Base-by-base conservation (phyloP, 2,888 invertebrate genomes). In the Apotomis turbidana region DNA sequence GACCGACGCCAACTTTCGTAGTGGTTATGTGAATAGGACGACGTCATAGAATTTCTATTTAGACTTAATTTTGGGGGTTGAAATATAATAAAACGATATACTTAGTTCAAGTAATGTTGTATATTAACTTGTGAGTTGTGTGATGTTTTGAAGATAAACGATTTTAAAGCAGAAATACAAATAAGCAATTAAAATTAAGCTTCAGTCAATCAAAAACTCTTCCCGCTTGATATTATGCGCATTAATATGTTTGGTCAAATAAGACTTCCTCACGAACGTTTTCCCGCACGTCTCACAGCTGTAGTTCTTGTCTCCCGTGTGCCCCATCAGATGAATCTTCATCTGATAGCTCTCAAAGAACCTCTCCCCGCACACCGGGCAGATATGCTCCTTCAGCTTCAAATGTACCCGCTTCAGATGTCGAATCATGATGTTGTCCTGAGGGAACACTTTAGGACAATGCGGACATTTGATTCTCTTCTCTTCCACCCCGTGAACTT, bases 241-340 rank as follows among this genome's bases (percentile, higher is more conserved):
- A 27, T 46, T 36, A 5, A 72, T 10, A 63, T 72, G 72, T 27
- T 68, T 72, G 44, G 12, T 46, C 5, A 72, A 59, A 9, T 63
- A 59, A 13, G 62, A 54, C 15, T 68, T 72, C n/a, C 68, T 58
- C 12, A 63, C 15, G 52, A 72, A 72, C 3, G 63, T 87, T 67
- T 87, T 88, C 0, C 89, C 86, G 74, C 93, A 94, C 9, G 88
- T 81, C 51, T 93, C 89, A 73, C 93, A 93, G 54, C 90, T 84
- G 71, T 87, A 88, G 5, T 81, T 80, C 1, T 83, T 85, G 1
- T 88, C 87, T 61, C 84, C 84, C 12, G 81, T 80, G 73, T 90
- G 90, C 8, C 79, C 80, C 68, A 79, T 81, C 58, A 82, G 78
- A 73, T 89, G 89, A 2, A 63, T 13, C 38, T 64, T 74, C 68